Conservation (phyloP, 2,113 vertebrate genomes). For the Erythrolamprus reginae region DNA sequence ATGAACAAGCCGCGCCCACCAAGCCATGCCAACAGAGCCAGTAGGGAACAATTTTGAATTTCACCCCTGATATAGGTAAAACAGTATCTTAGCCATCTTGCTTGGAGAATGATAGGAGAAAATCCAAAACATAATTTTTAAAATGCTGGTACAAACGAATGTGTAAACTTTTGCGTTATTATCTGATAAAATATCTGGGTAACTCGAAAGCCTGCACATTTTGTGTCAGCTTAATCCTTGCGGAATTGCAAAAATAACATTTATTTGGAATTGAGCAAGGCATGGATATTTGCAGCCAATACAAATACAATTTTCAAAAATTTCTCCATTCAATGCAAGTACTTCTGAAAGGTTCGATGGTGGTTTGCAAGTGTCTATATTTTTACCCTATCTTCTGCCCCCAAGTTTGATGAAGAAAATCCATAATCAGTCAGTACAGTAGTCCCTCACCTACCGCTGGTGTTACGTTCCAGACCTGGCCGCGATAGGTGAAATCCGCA, state of each 20-base stretch:
- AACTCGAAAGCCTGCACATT: neutral
- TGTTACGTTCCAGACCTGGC: too few species aligned
- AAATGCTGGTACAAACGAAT: neutral
- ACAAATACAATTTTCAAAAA: neutral
- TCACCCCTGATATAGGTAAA: neutral
- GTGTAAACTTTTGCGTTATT: neutral
- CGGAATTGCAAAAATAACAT: neutral
- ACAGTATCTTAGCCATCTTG: neutral
- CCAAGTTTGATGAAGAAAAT: neutral
- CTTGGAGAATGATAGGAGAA: neutral
- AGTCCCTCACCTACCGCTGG: too few species aligned
- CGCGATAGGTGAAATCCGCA: too few species aligned
- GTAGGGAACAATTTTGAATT: too few species aligned
- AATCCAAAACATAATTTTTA: neutral
- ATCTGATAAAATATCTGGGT: neutral
- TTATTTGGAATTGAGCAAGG: conserved; percentile 3
- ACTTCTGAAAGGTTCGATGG: neutral
- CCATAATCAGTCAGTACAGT: neutral
- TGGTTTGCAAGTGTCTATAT: neutral
- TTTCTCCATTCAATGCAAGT: neutral
- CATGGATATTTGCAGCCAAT: neutral
- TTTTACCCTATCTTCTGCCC: neutral
- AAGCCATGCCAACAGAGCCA: too few species aligned
- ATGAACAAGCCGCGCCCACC: too few species aligned
- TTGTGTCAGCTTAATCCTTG: neutral